A percentile compares a stretch with the other conserved stretches of the same genome.
Evolutionary conservation across 2,797 vertebrate genomes (phyloP).

Genomic region (Aphelocoma californica): DNA sequence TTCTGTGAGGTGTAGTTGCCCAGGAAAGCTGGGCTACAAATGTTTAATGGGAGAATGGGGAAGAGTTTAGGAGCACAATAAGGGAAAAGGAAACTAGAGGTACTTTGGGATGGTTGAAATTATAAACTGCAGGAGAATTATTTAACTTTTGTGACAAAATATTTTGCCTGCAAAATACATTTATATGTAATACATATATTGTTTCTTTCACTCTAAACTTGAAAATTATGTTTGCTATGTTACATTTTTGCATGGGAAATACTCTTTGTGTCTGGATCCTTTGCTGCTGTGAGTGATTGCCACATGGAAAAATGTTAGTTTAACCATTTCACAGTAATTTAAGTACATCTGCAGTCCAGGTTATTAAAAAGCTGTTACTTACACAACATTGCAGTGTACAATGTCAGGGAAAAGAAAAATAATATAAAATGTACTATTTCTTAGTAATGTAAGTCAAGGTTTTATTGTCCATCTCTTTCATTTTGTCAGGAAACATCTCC

Average conservation of each 20-base stretch:
- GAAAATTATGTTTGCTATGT: not conserved
- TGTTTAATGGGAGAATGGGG: not conserved
- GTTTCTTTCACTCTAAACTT: not conserved
- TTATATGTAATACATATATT: not conserved
- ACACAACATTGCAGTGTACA: not conserved
- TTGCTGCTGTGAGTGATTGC: not conserved
- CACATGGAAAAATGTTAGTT: not conserved
- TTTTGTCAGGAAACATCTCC: not conserved
- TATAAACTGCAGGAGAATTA: not conserved
- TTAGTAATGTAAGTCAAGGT: not conserved
- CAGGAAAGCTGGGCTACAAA: not conserved
- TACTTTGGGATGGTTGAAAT: not conserved
- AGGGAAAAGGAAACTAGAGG: not conserved
- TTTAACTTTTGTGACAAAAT: not conserved
- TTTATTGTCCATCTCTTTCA: not conserved
- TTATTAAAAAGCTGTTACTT: not conserved
- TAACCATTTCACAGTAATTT: not conserved
- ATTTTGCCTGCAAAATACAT: not conserved
- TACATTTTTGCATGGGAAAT: not conserved
- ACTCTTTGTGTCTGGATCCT: not conserved
- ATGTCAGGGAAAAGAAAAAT: not conserved
- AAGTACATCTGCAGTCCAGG: not conserved
- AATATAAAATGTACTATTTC: not conserved
- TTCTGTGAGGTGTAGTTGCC: not conserved
- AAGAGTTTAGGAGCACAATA: not conserved